Conservation (phyloP, 2,888 invertebrate species). For the Mystacides longicornis region DNA sequence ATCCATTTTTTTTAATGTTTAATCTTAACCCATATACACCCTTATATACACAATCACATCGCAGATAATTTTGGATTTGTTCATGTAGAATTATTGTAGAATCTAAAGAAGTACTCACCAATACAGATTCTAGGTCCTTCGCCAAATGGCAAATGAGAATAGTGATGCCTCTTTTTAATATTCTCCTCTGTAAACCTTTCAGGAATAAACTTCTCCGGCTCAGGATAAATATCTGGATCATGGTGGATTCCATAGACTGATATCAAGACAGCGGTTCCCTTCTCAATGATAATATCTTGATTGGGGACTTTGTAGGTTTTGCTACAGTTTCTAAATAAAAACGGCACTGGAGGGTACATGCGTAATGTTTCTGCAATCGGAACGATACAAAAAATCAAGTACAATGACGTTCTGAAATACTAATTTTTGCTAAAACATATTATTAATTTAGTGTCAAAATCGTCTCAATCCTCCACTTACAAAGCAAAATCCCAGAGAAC, state of each 20-base stretch:
- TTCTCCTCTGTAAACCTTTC: conserved; percentile 26
- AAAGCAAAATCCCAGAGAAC: too few relatives aligned
- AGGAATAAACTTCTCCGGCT: background rate
- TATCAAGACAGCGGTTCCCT: conserved; percentile 31
- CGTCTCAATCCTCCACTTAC: too few relatives aligned
- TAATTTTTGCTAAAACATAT: too few relatives aligned
- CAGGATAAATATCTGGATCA: conserved; percentile 31
- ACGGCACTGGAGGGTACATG: conserved; percentile 32
- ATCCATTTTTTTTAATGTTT: too few relatives aligned
- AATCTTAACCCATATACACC: too few relatives aligned
- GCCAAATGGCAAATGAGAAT: conserved; percentile 29
- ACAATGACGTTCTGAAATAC: too few relatives aligned
- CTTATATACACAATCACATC: too few relatives aligned
- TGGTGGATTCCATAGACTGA: conserved; percentile 32
- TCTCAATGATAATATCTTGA: conserved; percentile 27
- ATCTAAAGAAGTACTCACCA: too few relatives aligned
- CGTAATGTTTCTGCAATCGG: conserved; percentile 34
- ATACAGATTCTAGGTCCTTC: conserved; percentile 19
- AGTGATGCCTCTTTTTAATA: conserved; percentile 25
- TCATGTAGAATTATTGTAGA: too few relatives aligned
- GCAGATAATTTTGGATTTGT: too few relatives aligned
- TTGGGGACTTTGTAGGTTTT: conserved; percentile 28
- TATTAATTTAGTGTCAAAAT: too few relatives aligned
- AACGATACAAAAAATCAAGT: too few relatives aligned
- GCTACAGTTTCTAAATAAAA: conserved; percentile 27